These are phyloP conservation scores for Tetramorium simillimum DNA, from an alignment of 1,140 invertebrate species.

Conservation along the genomic window DNA sequence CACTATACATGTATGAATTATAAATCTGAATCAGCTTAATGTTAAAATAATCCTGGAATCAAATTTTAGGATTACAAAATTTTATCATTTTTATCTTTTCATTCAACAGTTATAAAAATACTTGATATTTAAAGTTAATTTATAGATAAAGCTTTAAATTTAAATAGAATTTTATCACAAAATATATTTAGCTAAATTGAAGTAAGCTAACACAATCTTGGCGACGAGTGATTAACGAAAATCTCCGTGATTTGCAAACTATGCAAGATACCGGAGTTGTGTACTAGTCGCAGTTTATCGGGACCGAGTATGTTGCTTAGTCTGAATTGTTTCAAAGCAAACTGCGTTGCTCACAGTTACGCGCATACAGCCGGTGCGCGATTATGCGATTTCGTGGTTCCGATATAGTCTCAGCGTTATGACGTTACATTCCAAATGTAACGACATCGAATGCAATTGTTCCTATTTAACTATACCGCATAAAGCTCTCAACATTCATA, in stretches of 20 bases:
- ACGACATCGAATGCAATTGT: conserved; percentile 34
- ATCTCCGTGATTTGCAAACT: conserved; percentile 23
- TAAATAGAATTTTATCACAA: neutral
- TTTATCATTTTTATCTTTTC: neutral
- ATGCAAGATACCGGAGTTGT: conserved; percentile 37
- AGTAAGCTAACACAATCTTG: neutral
- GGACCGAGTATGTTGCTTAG: conserved; percentile 46
- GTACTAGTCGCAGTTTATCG: conserved; percentile 38
- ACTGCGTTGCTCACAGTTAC: conserved; percentile 36
- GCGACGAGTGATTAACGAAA: conserved; percentile 11
- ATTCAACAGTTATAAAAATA: neutral
- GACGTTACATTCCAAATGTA: conserved; percentile 44
- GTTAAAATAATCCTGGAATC: neutral
- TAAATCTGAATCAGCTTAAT: neutral
- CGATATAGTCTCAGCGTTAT: conserved; percentile 40
- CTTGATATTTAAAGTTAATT: neutral
- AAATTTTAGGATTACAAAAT: neutral
- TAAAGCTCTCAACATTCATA: conserved; percentile 9
- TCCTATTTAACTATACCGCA: conserved; percentile 22
- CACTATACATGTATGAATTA: neutral
- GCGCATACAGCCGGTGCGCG: conserved; percentile 29
- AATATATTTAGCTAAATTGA: neutral
- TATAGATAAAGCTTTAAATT: neutral
- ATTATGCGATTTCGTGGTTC: conserved; percentile 55
- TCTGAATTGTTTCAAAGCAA: conserved; percentile 53